Evolutionary conservation across 2,888 invertebrate species (phyloP), one percentile per base, ranked within the genome.

Genomic region (Gnatocerus cornutus): DNA sequence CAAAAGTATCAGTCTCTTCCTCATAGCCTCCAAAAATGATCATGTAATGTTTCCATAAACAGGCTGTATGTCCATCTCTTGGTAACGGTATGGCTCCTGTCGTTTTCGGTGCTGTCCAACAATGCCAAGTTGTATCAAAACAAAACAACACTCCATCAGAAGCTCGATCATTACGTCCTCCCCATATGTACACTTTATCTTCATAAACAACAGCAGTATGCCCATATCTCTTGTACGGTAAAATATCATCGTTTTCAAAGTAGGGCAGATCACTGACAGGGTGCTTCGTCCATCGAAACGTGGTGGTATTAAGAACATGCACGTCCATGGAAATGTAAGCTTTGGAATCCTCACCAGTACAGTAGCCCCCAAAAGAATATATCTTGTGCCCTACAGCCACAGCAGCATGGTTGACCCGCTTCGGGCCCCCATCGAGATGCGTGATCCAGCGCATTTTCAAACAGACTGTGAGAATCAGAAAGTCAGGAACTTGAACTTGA

Each of bases 1-100:
- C 93, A 84, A 94, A 96, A 71, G 91, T 88, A 80, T 93, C 92
- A 41, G 91, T 89, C 61, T 91, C 90, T 82, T 96, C 96, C 81
- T 96, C 95, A 85, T 93, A 97, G 0, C 97, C 97, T 27, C 96
- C 97, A 87, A 95, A 96, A 69, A 97, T 90, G 80, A 92, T 94
- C 96, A 97, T 96, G 78, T 87, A 89, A 78, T 92, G 88, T 63
- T 88, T 87, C 75, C 94, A 91, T 0, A 95, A 86, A 81, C 95
- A 95, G 0, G 97, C 96, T 0, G 96, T 92, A 83, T 98, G 97
- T 0, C 97, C 98, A 85, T 98, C 97, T 77, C 96, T 89, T 0
- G 95, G 93, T 66, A 91, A 90, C 0, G 97, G 97, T 27, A 91
- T 85, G 52, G 86, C 86, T 0, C 96, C 96, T 1, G 86, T 85